Conservation (phyloP, 2,888 invertebrate genomes). For the Acholoe squamosa region DNA sequence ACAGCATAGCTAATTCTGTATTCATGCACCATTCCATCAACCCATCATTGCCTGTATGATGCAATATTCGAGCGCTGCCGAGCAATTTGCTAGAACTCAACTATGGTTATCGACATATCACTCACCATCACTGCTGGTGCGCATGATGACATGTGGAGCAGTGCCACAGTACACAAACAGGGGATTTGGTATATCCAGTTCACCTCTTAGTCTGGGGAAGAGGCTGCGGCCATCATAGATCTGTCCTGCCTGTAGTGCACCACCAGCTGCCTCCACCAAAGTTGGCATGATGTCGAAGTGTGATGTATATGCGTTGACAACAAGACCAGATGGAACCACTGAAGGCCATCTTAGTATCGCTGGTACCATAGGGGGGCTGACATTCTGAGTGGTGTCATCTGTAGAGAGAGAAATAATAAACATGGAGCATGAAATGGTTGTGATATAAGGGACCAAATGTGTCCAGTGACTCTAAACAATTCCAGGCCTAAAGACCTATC, state of each 20-base stretch:
- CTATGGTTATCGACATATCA: background rate
- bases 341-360: background rate
- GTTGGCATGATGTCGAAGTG: background rate
- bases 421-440: too few species aligned
- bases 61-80: too few species aligned
- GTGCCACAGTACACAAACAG: background rate
- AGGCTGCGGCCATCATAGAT: slow-evolving; percentile 24
- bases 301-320: background rate
- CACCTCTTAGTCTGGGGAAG: background rate
- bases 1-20: too few species aligned
- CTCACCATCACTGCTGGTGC: background rate
- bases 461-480: too few species aligned
- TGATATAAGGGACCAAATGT: too few species aligned
- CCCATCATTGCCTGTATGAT: too few species aligned
- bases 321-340: background rate
- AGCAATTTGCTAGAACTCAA: too few species aligned
- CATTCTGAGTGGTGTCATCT: background rate
- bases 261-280: background rate
- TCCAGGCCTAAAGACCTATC: too few species aligned
- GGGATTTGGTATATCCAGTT: background rate
- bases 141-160: background rate
- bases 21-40: too few species aligned
- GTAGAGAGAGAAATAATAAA: background rate
- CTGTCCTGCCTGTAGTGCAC: background rate
- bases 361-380: background rate